These are phyloP conservation scores for Diaphora mendica DNA, from an alignment of 2,888 invertebrate genomes.

Conservation along the genomic window DNA sequence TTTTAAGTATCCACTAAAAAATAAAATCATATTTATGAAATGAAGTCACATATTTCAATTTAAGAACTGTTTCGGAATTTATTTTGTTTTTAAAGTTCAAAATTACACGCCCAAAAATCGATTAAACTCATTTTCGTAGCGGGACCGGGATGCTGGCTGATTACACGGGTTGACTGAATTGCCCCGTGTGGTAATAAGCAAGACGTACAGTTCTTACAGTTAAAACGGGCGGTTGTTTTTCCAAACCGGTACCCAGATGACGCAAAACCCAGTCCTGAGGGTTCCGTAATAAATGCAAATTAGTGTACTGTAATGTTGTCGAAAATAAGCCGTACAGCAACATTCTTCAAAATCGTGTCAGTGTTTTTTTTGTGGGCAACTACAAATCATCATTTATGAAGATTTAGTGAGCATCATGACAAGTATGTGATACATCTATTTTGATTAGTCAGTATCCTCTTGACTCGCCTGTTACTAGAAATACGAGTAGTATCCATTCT, in stretches of 20 bases:
- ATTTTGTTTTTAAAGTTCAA: background rate
- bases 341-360: slow-evolving; percentile 1
- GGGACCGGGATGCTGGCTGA: slow-evolving; percentile 6
- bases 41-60: background rate
- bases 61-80: background rate
- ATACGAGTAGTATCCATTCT: slow-evolving; percentile 1
- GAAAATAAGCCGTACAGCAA: background rate
- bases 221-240: slow-evolving; percentile 33
- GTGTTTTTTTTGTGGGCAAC: background rate
- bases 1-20: slow-evolving; percentile 12
- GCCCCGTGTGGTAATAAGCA: slow-evolving; percentile 41
- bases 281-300: slow-evolving; percentile 25
- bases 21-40: background rate
- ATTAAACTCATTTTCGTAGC: slow-evolving; percentile 21
- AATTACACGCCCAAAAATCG: slow-evolving; percentile 3
- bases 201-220: slow-evolving; percentile 32
- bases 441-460: background rate
- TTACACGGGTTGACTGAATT: slow-evolving; percentile 26
- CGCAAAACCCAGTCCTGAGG: slow-evolving; percentile 25
- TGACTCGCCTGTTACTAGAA: slow-evolving; percentile 2
- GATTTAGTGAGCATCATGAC: background rate
- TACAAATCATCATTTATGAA: background rate
- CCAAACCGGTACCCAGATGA: slow-evolving; percentile 46
- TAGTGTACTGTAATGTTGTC: slow-evolving; percentile 1
- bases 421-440: background rate